Evolutionary conservation across 2,888 invertebrate species (phyloP).

Genomic region (Tachina fera): DNA sequence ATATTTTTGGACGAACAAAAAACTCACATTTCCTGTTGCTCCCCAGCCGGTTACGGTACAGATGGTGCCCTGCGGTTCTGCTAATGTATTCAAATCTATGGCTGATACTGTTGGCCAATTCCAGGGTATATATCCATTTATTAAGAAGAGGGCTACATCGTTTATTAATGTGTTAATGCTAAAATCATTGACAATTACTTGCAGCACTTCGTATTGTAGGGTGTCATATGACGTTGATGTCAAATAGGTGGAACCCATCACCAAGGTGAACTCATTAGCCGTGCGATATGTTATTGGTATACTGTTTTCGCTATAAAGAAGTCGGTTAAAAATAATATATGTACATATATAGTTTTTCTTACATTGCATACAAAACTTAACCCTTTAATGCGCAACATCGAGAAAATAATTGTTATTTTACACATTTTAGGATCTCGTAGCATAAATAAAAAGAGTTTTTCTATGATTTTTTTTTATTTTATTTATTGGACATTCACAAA

Average conservation of each 20-base stretch:
- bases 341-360: no score
- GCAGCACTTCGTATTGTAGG: constrained; percentile 72
- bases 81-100: constrained; percentile 70
- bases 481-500: no score
- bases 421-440: no score
- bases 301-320: constrained; percentile 52
- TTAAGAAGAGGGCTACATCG: constrained; percentile 75
- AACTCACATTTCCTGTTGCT: constrained; percentile 72
- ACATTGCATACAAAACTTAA: no score
- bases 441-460: no score
- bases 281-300: constrained; percentile 70
- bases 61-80: constrained; percentile 55
- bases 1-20: not conserved
- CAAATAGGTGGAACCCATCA: constrained; percentile 76
- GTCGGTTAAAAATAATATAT: no score
- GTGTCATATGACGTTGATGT: constrained; percentile 69
- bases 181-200: constrained; percentile 72
- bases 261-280: constrained; percentile 73
- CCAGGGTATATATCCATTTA: constrained; percentile 73
- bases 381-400: no score
- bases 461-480: no score
- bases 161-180: constrained; percentile 71
- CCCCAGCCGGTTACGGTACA: constrained; percentile 76
- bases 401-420: no score
- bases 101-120: constrained; percentile 69